Base-by-base conservation (phyloP, 1,140 invertebrate species). In the Chymomyza costata region DNA sequence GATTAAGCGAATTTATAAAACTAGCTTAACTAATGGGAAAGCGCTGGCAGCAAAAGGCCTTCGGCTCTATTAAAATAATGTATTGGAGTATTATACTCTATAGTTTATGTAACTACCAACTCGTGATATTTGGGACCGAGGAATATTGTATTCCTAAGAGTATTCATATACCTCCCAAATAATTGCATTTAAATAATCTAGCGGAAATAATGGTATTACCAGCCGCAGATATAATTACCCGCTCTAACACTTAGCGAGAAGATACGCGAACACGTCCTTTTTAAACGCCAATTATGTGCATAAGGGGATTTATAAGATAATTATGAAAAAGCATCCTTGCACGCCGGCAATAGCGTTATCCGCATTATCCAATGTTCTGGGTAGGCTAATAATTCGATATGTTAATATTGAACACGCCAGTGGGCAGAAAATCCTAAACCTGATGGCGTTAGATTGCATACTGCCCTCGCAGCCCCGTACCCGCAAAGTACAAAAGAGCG, bases 311-410 rank as follows among this genome's bases (percentile, higher is more conserved):
- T 55, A 6, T 19, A 47, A 80, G 73, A 82, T 82, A 78, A 82
- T 82, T 78, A 61, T 44, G 53, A 56, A 69, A 78, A 63, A 61
- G 59, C 52, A 70, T 66, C 60, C 45, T 55, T 43, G 32, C 3
- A 10, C 13, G 32, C 3, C 10, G 19, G 43, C 59, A 57, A 55
- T 52, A 40, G 39, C 38, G 62, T 83, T 67, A 83, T 74, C 60
- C 61, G 45, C 59, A 43, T 83, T 83, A 83, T 83, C 80, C 73
- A 59, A 74, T 83, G 80, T 82, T 83, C 80, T 74, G 80, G 73
- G 74, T 67, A 62, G 65, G 73, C 68, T 74, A 70, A 83, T 78
- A 83, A 80, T 74, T 80, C 56, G 80, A 80, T 70, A 82, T 82
- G 78, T 82, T 82, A 82, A 82, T 82, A 82, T 52, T 51, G 48